Evolutionary conservation across 2,113 vertebrate species (phyloP).

Genomic region (Origma solitaria): DNA sequence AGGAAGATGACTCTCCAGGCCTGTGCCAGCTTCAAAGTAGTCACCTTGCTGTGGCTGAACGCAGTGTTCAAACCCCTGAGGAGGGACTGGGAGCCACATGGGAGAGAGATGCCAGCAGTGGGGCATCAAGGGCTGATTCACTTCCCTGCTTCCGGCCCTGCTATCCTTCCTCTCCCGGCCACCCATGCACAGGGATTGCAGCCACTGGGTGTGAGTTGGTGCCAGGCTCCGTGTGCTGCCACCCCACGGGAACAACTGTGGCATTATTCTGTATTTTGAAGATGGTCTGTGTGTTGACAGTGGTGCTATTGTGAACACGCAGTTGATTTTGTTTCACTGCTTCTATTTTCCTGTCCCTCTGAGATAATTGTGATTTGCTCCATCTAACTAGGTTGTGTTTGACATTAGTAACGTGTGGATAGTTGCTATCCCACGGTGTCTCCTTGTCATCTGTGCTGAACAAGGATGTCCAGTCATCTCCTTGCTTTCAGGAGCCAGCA

Average conservation of each 20-base stretch:
- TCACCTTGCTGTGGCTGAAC: not conserved
- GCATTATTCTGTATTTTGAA: not conserved
- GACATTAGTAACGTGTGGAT: not conserved
- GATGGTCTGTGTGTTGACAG: not conserved
- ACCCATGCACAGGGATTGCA: not conserved
- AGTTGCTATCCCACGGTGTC: not conserved
- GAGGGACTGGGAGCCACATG: not conserved
- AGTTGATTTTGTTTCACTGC: not conserved
- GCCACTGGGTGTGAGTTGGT: not conserved
- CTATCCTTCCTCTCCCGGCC: not conserved
- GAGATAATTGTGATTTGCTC: not conserved
- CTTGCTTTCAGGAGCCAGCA: not conserved
- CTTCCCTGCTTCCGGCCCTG: fast-evolving
- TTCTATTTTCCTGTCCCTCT: not conserved
- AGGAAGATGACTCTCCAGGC: not conserved
- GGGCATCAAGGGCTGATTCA: not conserved
- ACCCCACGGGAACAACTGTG: not conserved
- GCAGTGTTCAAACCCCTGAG: not conserved
- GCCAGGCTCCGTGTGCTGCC: not conserved
- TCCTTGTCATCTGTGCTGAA: not conserved
- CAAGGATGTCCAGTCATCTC: not conserved
- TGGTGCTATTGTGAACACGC: not conserved
- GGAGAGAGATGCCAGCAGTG: not conserved
- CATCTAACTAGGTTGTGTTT: not conserved
- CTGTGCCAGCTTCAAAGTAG: not conserved